Base-by-base conservation (phyloP, 2,797 vertebrate species). In the Apodemus agrarius region DNA sequence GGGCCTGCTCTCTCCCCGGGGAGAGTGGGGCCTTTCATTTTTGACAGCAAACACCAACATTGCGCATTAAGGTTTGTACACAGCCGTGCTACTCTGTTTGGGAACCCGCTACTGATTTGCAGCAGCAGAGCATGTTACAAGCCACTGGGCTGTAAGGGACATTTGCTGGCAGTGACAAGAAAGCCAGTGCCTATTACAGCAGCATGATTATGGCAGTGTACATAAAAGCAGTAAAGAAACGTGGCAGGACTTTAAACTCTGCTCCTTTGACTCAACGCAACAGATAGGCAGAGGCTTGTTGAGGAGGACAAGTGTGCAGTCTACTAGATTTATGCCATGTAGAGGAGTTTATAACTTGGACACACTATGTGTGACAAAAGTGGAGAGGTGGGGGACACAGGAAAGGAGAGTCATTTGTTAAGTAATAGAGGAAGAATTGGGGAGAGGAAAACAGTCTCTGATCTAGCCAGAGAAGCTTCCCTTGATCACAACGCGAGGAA, bases 101-200 rank as follows among this genome's bases (percentile, higher is more conserved):
- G 90, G 84, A 92, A 67, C 31, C 31, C 22, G 49, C 13, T 54
- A 46, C 94, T 93, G 95, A 93, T 75, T 43, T 65, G 82, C 52
- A 54, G 40, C 94, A 85, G 82, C 82, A 72, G 69, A 43, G 69
- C 72, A 22, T 0, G 49, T 85, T 24, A 85, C 54, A 93, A 94
- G 83, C 79, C 89, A 86, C 79, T 89, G 92, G 89, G 85, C 96
- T 93, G 79, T 94, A 92, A 93, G 94, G 78, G 95, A 76, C 2
- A 17, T 93, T 94, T 31, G 49, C 79, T 92, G 92, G 89, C 65
- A 76, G 72, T 65, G 74, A 87, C 95, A 75, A 29, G 76, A 84
- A 90, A 90, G 76, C 67, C 54, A 54, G 92, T 46, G 74, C 85
- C 93, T 90, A 90, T 54, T n/a, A 79, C 31, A 91, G 80, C 65